phyloP scores from a whole-genome alignment of 2,888 invertebrate genomes.

The Epirrita christyi region DNA sequence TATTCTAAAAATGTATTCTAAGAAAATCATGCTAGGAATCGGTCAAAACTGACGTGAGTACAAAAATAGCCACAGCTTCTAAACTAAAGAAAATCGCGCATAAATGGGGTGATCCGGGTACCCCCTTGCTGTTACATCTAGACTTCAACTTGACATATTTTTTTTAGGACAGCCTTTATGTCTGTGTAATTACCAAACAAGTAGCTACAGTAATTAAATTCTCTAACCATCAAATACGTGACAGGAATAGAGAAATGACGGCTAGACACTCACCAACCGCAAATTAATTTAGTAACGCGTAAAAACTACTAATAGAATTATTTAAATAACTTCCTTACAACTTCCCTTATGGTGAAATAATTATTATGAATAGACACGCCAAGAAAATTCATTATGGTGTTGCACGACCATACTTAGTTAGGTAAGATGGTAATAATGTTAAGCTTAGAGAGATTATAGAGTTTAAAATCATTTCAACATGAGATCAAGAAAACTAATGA shows the following conservation, averaged over 20 bases:
- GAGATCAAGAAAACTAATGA: not conserved
- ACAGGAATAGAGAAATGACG: conserved; percentile 21
- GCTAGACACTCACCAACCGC: conserved; percentile 5
- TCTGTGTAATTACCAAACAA: too few relatives aligned
- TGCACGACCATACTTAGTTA: conserved; percentile 26
- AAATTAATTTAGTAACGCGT: conserved; percentile 16
- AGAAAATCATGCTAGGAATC: too few relatives aligned
- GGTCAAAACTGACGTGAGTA: too few relatives aligned
- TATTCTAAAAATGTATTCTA: too few relatives aligned
- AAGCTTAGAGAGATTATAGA: conserved; percentile 1
- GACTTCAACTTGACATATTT: too few relatives aligned
- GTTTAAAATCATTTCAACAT: not conserved
- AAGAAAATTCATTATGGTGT: conserved; percentile 28
- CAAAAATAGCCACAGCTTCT: too few relatives aligned
- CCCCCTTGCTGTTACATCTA: too few relatives aligned
- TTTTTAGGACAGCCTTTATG: too few relatives aligned
- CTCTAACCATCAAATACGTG: conserved; percentile 18
- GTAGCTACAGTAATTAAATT: conserved; percentile 8
- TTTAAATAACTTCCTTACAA: conserved; percentile 30
- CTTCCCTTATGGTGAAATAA: conserved; percentile 23
- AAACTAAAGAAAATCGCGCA: too few relatives aligned
- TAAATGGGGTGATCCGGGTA: too few relatives aligned
- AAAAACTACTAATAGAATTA: conserved; percentile 24
- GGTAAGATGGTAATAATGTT: conserved; percentile 6
- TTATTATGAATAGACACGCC: conserved; percentile 21